phyloP scores from a whole-genome alignment of 2,113 vertebrate species.

The Rhizomys pruinosus region DNA sequence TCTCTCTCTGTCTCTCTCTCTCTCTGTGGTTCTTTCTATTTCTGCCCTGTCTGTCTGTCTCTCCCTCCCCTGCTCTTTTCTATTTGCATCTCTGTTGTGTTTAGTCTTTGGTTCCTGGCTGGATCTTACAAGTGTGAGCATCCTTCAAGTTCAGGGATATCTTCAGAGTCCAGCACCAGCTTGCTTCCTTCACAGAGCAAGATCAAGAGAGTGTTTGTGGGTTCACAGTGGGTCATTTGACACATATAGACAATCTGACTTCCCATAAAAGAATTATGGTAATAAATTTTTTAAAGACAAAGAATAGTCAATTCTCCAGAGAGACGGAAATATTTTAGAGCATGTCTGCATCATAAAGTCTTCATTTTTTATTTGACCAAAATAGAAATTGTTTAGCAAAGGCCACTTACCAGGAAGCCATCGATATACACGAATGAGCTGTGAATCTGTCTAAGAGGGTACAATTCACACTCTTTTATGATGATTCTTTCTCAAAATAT shows the following conservation, averaged over 20 bases:
- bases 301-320: neutral
- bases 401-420: neutral
- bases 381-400: constrained; percentile 21
- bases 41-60: no score
- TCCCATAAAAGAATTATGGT: neutral
- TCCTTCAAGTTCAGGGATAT: neutral
- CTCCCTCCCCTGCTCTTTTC: neutral
- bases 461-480: neutral
- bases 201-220: neutral
- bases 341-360: neutral
- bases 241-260: neutral
- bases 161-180: neutral
- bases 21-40: neutral
- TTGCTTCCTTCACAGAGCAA: neutral
- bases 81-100: neutral
- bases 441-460: neutral
- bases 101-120: neutral
- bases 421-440: neutral
- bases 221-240: neutral
- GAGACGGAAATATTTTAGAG: neutral
- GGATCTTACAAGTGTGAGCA: neutral
- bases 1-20: fast-evolving
- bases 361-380: constrained; percentile 1
- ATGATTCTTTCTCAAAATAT: constrained; percentile 69
- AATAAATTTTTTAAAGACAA: neutral